phyloP scores from a whole-genome alignment of 2,888 invertebrate species.

The Tanytarsus gracilentus region DNA sequence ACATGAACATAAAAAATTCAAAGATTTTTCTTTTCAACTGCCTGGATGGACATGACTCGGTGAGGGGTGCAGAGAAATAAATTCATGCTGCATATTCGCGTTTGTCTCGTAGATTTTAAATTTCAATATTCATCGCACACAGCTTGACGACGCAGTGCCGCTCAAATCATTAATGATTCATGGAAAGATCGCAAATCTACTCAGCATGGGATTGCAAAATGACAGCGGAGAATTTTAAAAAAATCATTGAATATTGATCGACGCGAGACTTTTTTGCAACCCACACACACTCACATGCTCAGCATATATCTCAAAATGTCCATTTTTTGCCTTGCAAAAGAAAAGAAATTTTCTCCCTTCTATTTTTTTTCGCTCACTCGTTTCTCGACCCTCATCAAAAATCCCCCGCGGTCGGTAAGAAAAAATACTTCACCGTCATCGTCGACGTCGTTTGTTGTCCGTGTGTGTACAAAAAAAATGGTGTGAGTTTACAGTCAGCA shows the following conservation, averaged over 20 bases:
- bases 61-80: not conserved
- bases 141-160: too few relatives aligned
- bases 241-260: too few relatives aligned
- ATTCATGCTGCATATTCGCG: too few relatives aligned
- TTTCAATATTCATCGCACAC: too few relatives aligned
- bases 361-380: constrained; percentile 2
- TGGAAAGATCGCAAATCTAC: too few relatives aligned
- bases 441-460: not conserved
- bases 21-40: not conserved
- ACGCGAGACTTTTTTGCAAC: not conserved
- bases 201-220: too few relatives aligned
- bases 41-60: not conserved
- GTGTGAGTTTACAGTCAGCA: constrained; percentile 11
- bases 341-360: not conserved
- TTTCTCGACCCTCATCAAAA: constrained; percentile 24
- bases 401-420: constrained; percentile 17
- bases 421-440: not conserved
- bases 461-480: too few relatives aligned
- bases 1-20: not conserved
- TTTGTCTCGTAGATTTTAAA: too few relatives aligned
- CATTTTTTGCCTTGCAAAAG: constrained; percentile 20
- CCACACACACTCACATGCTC: not conserved
- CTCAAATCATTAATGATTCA: too few relatives aligned
- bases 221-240: too few relatives aligned
- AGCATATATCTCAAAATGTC: constrained; percentile 14